Evolutionary conservation across 1,140 invertebrate species (phyloP), one percentile per base, ranked within the genome.

Genomic region (Eciton burchellii): DNA sequence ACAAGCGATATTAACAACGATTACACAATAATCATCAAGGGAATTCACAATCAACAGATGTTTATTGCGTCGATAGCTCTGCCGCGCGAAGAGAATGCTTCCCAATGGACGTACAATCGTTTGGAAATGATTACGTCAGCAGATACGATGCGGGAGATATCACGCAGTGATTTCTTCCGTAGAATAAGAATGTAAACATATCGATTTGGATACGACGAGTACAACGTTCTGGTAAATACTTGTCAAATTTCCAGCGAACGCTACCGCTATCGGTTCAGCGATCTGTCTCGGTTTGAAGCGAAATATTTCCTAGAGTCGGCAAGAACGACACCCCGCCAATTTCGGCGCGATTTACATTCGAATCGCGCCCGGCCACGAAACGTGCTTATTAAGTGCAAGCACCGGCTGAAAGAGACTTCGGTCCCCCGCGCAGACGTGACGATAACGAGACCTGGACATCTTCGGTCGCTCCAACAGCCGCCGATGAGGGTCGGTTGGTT

Each of bases 261-360:
- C 12, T 6, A 6, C 49, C 16, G 41, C 56, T n/a, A 56, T 11
- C 35, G 21, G 63, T 79, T 79, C 41, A 35, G 21, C 63, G 49
- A 45, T 79, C 41, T 56, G 41, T 63, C 57, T 19, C n/a, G 43
- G 6, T 6, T 79, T 63, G 68, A 79, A 79, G 74, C 47, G 62
- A 68, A 35, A 56, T 21, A 54, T 26, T 41, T 63, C n/a, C 29
- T 68, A 68, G 24, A 45, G 45, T 76, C 73, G 63, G 47, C 49
- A 11, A 47, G 26, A n/a, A 24, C 71, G 59, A n/a, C 35, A 26
- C 41, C 47, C 21, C 47, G 19, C 63, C 82, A 84, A 81, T 84
- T 71, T 81, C 57, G 76, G 16, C 43, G 47, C 24, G 47, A 84
- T 84, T 84, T 84, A 71, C 82, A 81, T 84, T 59, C 82, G 65